Evolutionary conservation across 2,888 invertebrate genomes (phyloP).

Genomic region (Nemotelus nigrinus): DNA sequence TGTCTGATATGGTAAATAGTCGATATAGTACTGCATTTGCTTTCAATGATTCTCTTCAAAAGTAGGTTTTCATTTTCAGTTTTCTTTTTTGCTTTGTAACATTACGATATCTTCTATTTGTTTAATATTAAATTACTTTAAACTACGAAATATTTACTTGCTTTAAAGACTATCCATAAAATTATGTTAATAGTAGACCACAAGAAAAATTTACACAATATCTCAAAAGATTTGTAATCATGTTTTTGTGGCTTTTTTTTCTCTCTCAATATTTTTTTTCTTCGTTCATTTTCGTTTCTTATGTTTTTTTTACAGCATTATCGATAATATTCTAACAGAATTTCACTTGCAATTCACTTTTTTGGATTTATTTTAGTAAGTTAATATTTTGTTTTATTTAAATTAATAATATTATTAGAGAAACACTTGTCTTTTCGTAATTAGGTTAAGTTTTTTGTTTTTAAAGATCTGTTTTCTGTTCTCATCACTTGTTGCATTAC

Average conservation of each 20-base stretch:
- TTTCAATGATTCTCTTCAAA: background rate
- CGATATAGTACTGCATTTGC: constrained; percentile 39
- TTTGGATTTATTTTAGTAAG: background rate
- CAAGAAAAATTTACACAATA: constrained; percentile 35
- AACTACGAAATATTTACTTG: constrained; percentile 34
- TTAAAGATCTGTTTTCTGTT: background rate
- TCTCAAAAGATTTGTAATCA: constrained; percentile 12
- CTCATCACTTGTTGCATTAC: background rate
- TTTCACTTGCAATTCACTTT: constrained; percentile 15
- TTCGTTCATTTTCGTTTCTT: background rate
- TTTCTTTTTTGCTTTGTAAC: constrained; percentile 5
- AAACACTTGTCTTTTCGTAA: constrained; percentile 33
- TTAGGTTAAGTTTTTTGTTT: constrained; percentile 12
- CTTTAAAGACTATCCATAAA: constrained; percentile 30
- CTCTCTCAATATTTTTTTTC: background rate
- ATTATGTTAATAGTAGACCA: constrained; percentile 23
- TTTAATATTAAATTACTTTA: constrained; percentile 34
- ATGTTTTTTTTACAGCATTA: constrained; percentile 2
- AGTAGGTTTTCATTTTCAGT: background rate
- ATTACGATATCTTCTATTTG: constrained; percentile 11
- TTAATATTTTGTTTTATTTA: constrained; percentile 16
- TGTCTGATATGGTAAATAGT: constrained; percentile 38
- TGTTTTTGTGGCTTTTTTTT: background rate
- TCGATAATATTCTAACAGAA: constrained; percentile 2
- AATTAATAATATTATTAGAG: constrained; percentile 31